Percentiles rank a stretch among this genome's conserved stretches.
phyloP scores from a whole-genome alignment of 2,888 invertebrate genomes.

The Xestia xanthographa region DNA sequence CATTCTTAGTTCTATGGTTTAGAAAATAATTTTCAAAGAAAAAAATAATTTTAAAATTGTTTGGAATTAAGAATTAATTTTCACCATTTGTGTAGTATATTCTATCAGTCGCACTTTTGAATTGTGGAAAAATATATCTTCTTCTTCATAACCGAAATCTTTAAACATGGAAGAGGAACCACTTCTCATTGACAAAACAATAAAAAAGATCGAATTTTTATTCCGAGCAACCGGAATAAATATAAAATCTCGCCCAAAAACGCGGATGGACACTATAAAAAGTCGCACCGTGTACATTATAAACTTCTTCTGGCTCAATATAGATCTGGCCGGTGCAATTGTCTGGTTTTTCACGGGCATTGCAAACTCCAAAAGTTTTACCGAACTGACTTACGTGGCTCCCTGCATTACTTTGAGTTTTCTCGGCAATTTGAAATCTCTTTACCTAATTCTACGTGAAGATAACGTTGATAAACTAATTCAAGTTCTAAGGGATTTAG shows the following conservation, averaged over 20 bases:
- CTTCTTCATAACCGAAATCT: background rate
- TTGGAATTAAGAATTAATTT: background rate
- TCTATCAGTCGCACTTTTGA: background rate
- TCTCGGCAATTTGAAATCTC: slow-evolving; percentile 67
- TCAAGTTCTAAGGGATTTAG: slow-evolving; percentile 66
- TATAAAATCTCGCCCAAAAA: slow-evolving; percentile 63
- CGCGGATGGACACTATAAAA: slow-evolving; percentile 47
- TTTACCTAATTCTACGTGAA: slow-evolving; percentile 67
- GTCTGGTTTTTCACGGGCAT: slow-evolving; percentile 72
- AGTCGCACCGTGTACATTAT: slow-evolving; percentile 67
- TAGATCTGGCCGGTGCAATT: slow-evolving; percentile 70
- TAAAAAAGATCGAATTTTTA: slow-evolving; percentile 69
- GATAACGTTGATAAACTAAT: slow-evolving; percentile 66
- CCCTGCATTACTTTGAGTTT: slow-evolving; percentile 73
- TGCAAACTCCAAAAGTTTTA: slow-evolving; percentile 68
- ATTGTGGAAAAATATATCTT: background rate
- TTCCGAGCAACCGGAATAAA: slow-evolving; percentile 70
- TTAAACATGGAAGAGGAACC: slow-evolving; percentile 38
- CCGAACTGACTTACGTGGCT: slow-evolving; percentile 71
- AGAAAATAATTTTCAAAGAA: slow-evolving; percentile 7
- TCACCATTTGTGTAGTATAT: background rate
- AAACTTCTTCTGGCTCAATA: slow-evolving; percentile 73
- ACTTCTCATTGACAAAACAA: slow-evolving; percentile 66
- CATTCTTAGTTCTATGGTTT: slow-evolving; percentile 31
- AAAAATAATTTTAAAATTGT: background rate